These are phyloP conservation scores for Ormyrus pomaceus DNA, from an alignment of 2,888 invertebrate genomes.

Conservation along the genomic window DNA sequence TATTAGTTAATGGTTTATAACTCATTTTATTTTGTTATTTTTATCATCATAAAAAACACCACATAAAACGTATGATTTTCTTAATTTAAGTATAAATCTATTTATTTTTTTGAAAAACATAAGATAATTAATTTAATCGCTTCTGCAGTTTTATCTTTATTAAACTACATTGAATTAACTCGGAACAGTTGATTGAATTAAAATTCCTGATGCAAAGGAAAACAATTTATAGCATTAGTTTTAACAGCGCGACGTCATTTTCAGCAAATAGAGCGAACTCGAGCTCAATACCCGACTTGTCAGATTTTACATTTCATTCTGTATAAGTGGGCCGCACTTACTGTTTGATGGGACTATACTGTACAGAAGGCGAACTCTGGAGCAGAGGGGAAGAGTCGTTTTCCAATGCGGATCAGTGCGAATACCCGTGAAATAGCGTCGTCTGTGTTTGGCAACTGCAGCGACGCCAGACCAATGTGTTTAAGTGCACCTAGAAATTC, in stretches of 20 bases:
- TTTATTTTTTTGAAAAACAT: too few species aligned
- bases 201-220: too few species aligned
- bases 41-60: too few species aligned
- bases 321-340: conserved; percentile 12
- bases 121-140: too few species aligned
- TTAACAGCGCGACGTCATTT: too few species aligned
- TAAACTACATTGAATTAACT: too few species aligned
- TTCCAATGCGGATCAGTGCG: conserved; percentile 26
- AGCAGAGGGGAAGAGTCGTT: not conserved
- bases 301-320: conserved; percentile 21
- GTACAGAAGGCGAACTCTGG: not conserved
- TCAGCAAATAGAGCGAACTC: too few species aligned
- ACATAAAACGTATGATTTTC: too few species aligned
- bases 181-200: too few species aligned
- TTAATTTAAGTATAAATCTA: too few species aligned
- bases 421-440: conserved; percentile 37
- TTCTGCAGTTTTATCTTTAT: too few species aligned
- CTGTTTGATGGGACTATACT: conserved; percentile 15
- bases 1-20: not conserved
- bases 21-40: not conserved
- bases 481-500: conserved; percentile 13
- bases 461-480: not conserved
- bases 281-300: not conserved
- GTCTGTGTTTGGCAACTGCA: conserved; percentile 32
- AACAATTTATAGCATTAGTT: too few species aligned